A percentile compares a stretch with the other conserved stretches of the same genome.
Conservation (phyloP, 2,888 invertebrate species). For the Spodoptera littoralis region DNA sequence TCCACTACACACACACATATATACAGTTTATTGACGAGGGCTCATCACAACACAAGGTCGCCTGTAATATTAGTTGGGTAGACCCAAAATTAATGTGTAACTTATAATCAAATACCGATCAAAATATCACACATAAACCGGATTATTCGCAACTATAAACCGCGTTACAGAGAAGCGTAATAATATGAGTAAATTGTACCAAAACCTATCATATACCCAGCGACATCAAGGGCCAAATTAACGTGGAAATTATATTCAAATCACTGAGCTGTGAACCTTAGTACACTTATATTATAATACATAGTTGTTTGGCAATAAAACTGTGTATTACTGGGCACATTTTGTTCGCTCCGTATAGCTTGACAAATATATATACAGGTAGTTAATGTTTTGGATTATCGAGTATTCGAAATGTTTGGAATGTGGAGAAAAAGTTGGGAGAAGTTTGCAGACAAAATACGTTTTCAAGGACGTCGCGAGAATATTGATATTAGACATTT, state of each 20-base stretch:
- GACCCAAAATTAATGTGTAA: no score
- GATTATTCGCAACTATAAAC: slow-evolving; percentile 9
- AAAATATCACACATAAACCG: slow-evolving; percentile 8
- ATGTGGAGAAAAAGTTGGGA: slow-evolving; percentile 17
- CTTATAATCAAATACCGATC: not conserved
- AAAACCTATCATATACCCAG: slow-evolving; percentile 17
- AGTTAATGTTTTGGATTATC: slow-evolving; percentile 44
- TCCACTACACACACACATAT: no score
- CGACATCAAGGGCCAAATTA: slow-evolving; percentile 49
- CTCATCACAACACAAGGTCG: no score
- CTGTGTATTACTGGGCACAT: slow-evolving; percentile 22
- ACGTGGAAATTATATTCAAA: slow-evolving; percentile 50
- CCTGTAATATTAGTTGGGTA: no score
- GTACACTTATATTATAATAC: slow-evolving; percentile 30
- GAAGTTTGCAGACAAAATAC: slow-evolving; percentile 34
- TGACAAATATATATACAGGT: slow-evolving; percentile 13
- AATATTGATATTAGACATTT: slow-evolving; percentile 1
- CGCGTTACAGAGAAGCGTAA: slow-evolving; percentile 12
- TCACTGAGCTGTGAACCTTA: slow-evolving; percentile 53
- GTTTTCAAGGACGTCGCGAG: slow-evolving; percentile 15
- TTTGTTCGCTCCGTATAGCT: slow-evolving; percentile 24
- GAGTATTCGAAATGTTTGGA: slow-evolving; percentile 7
- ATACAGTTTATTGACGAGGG: no score
- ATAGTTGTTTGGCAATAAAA: slow-evolving; percentile 28
- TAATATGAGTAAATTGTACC: slow-evolving; percentile 28